Percentiles rank a stretch among this genome's conserved stretches.
phyloP scores from a whole-genome alignment of 1,140 invertebrate genomes.

The Sitobion miscanthi region DNA sequence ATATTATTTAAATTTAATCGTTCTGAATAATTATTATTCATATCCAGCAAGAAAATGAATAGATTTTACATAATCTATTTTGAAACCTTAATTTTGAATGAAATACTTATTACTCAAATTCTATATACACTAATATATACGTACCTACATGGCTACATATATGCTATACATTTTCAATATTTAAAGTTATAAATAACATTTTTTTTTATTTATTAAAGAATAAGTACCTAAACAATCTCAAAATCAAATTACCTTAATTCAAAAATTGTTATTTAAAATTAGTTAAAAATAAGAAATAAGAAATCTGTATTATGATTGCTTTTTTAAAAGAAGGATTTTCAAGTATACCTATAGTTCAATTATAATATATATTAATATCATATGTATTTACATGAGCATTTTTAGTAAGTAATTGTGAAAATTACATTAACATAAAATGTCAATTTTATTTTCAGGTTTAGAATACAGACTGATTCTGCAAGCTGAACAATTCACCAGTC shows the following conservation, averaged over 20 bases:
- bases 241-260: too few species aligned
- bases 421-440: background rate
- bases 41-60: background rate
- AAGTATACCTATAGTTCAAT: background rate
- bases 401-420: background rate
- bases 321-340: background rate
- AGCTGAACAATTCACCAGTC: background rate
- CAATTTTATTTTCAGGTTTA: background rate
- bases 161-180: background rate
- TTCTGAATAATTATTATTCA: background rate
- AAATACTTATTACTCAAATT: background rate
- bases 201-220: background rate
- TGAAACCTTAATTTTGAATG: too few species aligned
- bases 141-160: background rate
- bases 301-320: background rate
- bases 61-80: background rate
- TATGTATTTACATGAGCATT: background rate
- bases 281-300: background rate
- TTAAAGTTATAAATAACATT: background rate
- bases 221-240: background rate
- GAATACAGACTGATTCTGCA: background rate
- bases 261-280: too few species aligned
- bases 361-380: background rate
- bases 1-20: too few species aligned
- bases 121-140: background rate